These are phyloP conservation scores for Hypomecis atomaria DNA, from an alignment of 2,888 invertebrate species.

Conservation along the genomic window DNA sequence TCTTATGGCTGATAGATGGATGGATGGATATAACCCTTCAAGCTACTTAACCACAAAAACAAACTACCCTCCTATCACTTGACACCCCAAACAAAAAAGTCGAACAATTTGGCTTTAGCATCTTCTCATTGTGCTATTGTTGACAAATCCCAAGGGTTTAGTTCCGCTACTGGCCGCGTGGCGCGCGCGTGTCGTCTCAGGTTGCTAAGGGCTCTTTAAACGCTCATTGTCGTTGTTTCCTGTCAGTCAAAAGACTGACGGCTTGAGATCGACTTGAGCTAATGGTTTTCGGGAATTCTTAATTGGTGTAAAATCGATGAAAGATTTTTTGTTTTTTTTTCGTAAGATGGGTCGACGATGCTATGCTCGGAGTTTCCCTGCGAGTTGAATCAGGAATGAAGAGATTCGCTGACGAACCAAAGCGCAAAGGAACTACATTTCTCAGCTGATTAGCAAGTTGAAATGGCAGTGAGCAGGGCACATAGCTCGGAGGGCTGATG, in stretches of 20 bases:
- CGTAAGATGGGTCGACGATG: no score
- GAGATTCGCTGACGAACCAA: no score
- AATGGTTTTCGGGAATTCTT: constrained; percentile 14
- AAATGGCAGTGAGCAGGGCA: no score
- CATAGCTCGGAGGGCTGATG: no score
- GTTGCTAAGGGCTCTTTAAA: constrained; percentile 33
- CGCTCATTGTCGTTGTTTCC: constrained; percentile 47
- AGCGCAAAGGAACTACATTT: no score
- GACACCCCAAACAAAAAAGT: constrained; percentile 18
- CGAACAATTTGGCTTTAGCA: constrained; percentile 29
- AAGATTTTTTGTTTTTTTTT: not conserved
- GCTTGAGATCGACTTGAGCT: constrained; percentile 32
- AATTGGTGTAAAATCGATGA: constrained; percentile 22
- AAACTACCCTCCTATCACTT: constrained; percentile 1
- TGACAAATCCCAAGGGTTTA: constrained; percentile 49
- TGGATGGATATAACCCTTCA: not conserved
- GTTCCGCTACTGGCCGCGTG: constrained; percentile 68
- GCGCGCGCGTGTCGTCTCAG: constrained; percentile 67
- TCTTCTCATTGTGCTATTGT: constrained; percentile 24
- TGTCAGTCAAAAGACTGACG: constrained; percentile 37
- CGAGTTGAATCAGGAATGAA: no score
- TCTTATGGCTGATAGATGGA: no score
- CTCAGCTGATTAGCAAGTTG: no score
- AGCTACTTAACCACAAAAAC: constrained; percentile 3
- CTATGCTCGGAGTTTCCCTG: no score